Base-by-base conservation (phyloP, 2,888 invertebrate genomes). In the Mimachlamys varia region DNA sequence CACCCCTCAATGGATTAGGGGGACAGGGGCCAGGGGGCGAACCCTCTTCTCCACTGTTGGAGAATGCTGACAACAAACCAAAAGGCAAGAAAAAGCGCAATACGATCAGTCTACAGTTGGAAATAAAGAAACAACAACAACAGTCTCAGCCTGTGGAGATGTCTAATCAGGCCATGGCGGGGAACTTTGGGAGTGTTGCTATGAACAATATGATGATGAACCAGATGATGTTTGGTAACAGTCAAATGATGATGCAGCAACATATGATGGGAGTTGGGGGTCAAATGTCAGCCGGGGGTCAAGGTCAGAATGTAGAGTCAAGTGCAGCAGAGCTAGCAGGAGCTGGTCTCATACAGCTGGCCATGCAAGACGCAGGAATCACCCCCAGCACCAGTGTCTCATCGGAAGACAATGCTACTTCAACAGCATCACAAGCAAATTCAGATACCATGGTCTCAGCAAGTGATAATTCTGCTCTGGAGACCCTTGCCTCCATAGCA, bases 331-430 rank as follows among this genome's bases (percentile, higher is more conserved):
- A 93, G n/a, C 93, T 92, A 22, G 76, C 92, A 10, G 93, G 93
- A 89, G 94, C 93, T 58, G 95, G 95, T 50, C 91, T 95, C 19
- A 89, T 95, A n/a, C 95, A 95, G 92, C 91, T 95, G 58, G 95
- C 95, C 50, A 95, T 95, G 95, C 95, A 95, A 90, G 95, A 95
- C 91, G 95, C 95, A 1, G 95, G 95, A 0, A 95, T 95, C 44
- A 95, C 95, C 0, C 93, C 94, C 12, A 89, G 88, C 53, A 92
- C 89, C 38, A 88, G 53, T 44, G 89, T 89, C 5, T 89, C 90
- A 38, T 44, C 76, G 2, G 44, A 44, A 12, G 89, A 62, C 7
- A 58, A 89, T 44, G 89, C 91, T n/a, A 90, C 91, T 5, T 90
- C 93, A 15, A 88, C 93, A 50, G 55, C 92, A 53, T 92, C 92